Percentiles rank a stretch among this genome's conserved stretches.
Evolutionary conservation across 2,797 vertebrate genomes (phyloP).

Genomic region (Sparidentex hasta): DNA sequence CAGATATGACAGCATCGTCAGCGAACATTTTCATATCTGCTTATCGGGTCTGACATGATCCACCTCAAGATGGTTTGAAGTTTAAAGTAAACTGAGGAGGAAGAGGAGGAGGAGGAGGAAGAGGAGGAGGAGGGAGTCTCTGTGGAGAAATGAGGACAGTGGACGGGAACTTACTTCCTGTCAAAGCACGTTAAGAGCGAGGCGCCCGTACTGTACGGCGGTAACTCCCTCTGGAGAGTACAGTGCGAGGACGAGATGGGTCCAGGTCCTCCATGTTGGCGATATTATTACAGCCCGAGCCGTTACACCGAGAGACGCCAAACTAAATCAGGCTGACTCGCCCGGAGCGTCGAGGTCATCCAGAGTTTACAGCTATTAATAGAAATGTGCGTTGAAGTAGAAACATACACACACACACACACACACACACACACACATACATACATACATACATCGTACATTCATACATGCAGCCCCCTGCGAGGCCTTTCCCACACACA

Average conservation of each 20-base stretch:
- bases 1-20: constrained; percentile 62
- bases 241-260: constrained; percentile 26
- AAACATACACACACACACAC: constrained; percentile 24
- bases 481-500: constrained; percentile 31
- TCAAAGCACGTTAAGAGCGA: constrained; percentile 63
- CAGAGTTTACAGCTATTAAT: constrained; percentile 78
- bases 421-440: constrained; percentile 18
- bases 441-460: constrained; percentile 20
- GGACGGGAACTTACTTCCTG: constrained; percentile 54
- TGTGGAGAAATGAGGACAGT: constrained; percentile 37
- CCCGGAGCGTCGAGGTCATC: constrained; percentile 65
- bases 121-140: constrained; percentile 23
- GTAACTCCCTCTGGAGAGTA: constrained; percentile 38
- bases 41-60: constrained; percentile 39
- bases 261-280: constrained; percentile 31
- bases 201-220: constrained; percentile 10
- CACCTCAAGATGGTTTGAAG: constrained; percentile 24
- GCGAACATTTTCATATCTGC: constrained; percentile 24
- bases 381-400: constrained; percentile 41
- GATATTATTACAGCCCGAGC: constrained; percentile 63
- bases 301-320: constrained; percentile 51
- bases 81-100: constrained; percentile 30
- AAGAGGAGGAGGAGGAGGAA: neutral
- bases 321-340: constrained; percentile 64
- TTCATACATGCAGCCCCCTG: constrained; percentile 39